phyloP scores from a whole-genome alignment of 2,113 vertebrate species.

The Mustelus asterias region DNA sequence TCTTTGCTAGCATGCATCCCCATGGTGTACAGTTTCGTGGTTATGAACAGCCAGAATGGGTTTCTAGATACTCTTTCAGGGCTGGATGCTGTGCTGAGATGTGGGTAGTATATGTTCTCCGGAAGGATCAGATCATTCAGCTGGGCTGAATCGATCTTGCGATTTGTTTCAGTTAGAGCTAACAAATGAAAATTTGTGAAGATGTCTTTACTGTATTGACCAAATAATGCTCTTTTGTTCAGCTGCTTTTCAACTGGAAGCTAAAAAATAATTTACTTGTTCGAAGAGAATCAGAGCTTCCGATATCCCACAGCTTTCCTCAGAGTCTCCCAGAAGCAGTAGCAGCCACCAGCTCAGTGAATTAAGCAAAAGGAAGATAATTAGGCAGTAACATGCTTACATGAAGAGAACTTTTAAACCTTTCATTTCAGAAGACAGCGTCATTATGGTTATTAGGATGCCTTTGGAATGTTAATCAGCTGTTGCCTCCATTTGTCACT shows the following conservation, averaged over 20 bases:
- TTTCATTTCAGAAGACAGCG: background rate
- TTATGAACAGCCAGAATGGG: background rate
- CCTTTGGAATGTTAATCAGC: background rate
- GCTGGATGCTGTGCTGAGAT: background rate
- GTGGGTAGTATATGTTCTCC: background rate
- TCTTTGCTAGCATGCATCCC: background rate
- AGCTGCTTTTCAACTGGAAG: background rate
- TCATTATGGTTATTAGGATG: background rate
- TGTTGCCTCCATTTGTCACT: background rate
- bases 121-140: background rate
- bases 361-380: background rate
- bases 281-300: background rate
- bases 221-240: background rate
- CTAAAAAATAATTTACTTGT: conserved; percentile 6
- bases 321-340: background rate
- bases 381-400: conserved; percentile 17
- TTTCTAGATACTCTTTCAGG: background rate
- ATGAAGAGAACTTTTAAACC: background rate
- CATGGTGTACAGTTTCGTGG: background rate
- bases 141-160: background rate
- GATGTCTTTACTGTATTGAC: background rate
- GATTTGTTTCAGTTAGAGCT: background rate
- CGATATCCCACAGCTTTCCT: background rate
- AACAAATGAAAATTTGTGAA: background rate
- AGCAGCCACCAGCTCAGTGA: background rate